These are phyloP conservation scores for Vollenhovia emeryi DNA, from an alignment of 1,140 invertebrate species.

Conservation along the genomic window DNA sequence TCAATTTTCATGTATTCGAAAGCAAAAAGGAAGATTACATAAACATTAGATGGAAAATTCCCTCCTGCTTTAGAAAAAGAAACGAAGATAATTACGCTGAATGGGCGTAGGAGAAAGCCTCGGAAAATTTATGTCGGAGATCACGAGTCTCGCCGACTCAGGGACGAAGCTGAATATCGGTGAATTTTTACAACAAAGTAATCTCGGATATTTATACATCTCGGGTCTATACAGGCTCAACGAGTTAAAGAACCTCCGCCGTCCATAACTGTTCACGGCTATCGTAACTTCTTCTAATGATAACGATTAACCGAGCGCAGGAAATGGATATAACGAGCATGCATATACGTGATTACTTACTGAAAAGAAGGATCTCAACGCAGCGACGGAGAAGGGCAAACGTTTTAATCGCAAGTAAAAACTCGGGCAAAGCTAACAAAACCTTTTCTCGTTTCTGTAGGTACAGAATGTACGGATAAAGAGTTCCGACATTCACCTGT, in stretches of 20 bases:
- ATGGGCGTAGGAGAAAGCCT: neutral
- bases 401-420: slow-evolving; percentile 4
- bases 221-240: neutral
- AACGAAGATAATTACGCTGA: neutral
- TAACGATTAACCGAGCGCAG: neutral
- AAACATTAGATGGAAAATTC: neutral
- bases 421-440: neutral
- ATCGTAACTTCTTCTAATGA: slow-evolving; percentile 26
- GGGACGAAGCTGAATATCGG: neutral
- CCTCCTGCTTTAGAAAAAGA: neutral
- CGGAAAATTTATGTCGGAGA: neutral
- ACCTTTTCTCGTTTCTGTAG: neutral
- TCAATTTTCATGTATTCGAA: neutral
- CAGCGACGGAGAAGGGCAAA: neutral
- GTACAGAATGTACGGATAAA: neutral
- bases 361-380: neutral
- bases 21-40: neutral
- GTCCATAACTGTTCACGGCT: neutral
- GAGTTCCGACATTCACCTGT: neutral
- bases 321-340: neutral
- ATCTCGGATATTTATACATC: neutral
- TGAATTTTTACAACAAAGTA: slow-evolving; percentile 1
- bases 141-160: neutral
- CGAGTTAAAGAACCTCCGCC: neutral
- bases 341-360: neutral